A percentile compares a stretch with the other conserved stretches of the same genome.
phyloP scores from a whole-genome alignment of 2,797 vertebrate genomes.

The Oryzias dopingdopingensis region DNA sequence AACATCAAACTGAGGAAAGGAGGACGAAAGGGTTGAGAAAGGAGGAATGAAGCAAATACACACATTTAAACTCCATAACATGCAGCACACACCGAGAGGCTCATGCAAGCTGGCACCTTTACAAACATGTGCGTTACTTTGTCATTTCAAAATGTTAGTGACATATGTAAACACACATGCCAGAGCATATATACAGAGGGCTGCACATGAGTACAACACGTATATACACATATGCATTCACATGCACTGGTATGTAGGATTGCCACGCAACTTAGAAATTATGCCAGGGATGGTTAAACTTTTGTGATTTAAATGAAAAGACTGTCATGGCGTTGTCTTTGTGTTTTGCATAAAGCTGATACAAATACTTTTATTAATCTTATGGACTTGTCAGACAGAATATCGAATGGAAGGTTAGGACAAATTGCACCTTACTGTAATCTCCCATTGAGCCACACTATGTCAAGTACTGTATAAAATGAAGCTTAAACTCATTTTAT shows the following conservation, averaged over 20 bases:
- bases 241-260: slow-evolving; percentile 13
- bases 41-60: slow-evolving; percentile 27
- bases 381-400: too few species aligned
- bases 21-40: slow-evolving; percentile 54
- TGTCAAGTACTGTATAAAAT: too few species aligned
- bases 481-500: too few species aligned
- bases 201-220: slow-evolving; percentile 18
- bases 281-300: not conserved
- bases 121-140: slow-evolving; percentile 40
- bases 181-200: slow-evolving; percentile 38
- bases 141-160: slow-evolving; percentile 45
- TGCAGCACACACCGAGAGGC: slow-evolving; percentile 28
- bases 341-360: too few species aligned
- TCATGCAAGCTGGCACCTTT: slow-evolving; percentile 34
- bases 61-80: slow-evolving; percentile 4
- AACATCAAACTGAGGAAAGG: slow-evolving; percentile 76
- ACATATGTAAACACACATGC: slow-evolving; percentile 52
- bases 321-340: too few species aligned
- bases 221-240: slow-evolving; percentile 2
- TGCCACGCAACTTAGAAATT: slow-evolving; percentile 19
- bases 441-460: too few species aligned
- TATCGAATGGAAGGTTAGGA: too few species aligned
- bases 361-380: too few species aligned
- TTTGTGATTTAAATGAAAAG: not conserved
- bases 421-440: too few species aligned